phyloP scores from a whole-genome alignment of 2,888 invertebrate genomes.

The Heteromyza rotundicornis region DNA sequence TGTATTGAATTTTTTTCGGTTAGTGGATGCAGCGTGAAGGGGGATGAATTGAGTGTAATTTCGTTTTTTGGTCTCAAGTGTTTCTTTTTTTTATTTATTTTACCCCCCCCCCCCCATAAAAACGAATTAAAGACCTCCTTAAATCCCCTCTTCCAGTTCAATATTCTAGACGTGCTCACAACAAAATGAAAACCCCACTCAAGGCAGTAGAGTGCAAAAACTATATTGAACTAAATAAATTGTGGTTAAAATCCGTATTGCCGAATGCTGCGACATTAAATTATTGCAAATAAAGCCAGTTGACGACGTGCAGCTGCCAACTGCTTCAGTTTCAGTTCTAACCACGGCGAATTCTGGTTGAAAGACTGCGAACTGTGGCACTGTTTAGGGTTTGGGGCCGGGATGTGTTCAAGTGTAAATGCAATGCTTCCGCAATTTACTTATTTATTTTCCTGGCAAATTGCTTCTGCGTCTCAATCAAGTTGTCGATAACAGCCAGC shows the following conservation, averaged over 20 bases:
- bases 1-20: slow-evolving; percentile 2
- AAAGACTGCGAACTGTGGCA: no score
- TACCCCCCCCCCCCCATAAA: no score
- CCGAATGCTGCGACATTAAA: slow-evolving; percentile 34
- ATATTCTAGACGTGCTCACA: background rate
- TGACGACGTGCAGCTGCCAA: no score
- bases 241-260: slow-evolving; percentile 22
- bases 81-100: background rate
- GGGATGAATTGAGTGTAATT: background rate
- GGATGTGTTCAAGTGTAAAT: slow-evolving; percentile 1
- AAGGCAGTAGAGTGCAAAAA: background rate
- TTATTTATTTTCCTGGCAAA: slow-evolving; percentile 22
- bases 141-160: background rate
- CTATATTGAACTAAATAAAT: slow-evolving; percentile 6
- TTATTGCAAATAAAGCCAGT: slow-evolving; percentile 26
- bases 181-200: background rate
- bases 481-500: slow-evolving; percentile 36
- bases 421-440: slow-evolving; percentile 12
- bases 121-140: no score
- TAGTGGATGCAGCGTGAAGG: background rate
- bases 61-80: no score
- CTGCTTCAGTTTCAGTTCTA: no score
- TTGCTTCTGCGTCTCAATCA: slow-evolving; percentile 40
- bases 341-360: no score
- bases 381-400: background rate